Conservation (phyloP, 1,140 invertebrate species). For the Leptinotarsa defecta region DNA sequence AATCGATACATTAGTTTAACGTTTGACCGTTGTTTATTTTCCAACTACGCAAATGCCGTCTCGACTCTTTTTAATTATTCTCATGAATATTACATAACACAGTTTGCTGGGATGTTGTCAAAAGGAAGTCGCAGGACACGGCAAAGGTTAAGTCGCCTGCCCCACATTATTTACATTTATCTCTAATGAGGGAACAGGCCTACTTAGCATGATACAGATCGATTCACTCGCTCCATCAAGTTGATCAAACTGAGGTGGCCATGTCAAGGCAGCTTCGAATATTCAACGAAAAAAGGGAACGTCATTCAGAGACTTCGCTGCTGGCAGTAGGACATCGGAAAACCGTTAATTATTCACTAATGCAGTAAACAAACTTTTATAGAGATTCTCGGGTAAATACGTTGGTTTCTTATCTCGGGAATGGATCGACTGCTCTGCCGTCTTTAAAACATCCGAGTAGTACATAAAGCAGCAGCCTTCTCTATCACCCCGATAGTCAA, state of each 20-base stretch:
- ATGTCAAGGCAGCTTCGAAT: conserved; percentile 35
- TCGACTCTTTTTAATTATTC: background rate
- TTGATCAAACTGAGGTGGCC: conserved; percentile 41
- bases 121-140: conserved; percentile 16
- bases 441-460: conserved; percentile 25
- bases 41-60: too few relatives aligned
- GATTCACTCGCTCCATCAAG: conserved; percentile 41
- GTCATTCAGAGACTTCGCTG: conserved; percentile 7
- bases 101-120: background rate
- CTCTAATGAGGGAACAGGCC: conserved; percentile 48
- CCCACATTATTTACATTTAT: conserved; percentile 46
- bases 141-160: background rate
- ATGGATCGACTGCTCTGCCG: conserved; percentile 33
- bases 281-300: conserved; percentile 10
- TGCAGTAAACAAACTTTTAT: conserved; percentile 9
- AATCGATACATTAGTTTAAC: too few relatives aligned
- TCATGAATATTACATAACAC: conserved; percentile 8
- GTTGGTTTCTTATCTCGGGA: conserved; percentile 31
- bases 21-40: too few relatives aligned
- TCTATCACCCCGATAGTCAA: conserved; percentile 8
- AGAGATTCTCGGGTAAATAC: conserved; percentile 23
- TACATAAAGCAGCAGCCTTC: conserved; percentile 30
- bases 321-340: background rate
- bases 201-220: conserved; percentile 51
- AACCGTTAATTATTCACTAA: conserved; percentile 27